Evolutionary conservation across 2,888 invertebrate genomes (phyloP).

Genomic region (Chaetogeoica ovagalla): DNA sequence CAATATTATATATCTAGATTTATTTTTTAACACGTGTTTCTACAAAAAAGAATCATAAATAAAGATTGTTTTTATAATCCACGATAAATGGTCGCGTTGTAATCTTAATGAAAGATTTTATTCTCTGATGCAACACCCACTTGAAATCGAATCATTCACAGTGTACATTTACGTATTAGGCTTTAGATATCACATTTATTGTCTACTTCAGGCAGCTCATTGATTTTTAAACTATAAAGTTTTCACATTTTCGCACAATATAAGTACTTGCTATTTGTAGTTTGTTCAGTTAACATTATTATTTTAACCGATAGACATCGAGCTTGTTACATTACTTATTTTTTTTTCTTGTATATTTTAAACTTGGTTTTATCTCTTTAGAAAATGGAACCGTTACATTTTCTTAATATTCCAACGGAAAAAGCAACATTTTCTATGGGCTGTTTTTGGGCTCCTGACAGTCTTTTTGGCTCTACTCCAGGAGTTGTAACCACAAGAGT

Average conservation of each 20-base stretch:
- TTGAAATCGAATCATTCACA: constrained; percentile 15
- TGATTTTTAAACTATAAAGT: background rate
- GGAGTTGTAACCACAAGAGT: constrained; percentile 88
- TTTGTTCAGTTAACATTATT: background rate
- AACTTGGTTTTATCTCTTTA: constrained; percentile 12
- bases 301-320: background rate
- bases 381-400: constrained; percentile 63
- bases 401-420: constrained; percentile 68
- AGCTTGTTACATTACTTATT: background rate
- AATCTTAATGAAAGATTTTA: constrained; percentile 15
- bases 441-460: constrained; percentile 91
- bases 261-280: background rate
- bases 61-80: constrained; percentile 2
- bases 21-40: background rate
- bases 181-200: background rate
- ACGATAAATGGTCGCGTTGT: background rate
- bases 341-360: background rate
- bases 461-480: constrained; percentile 73
- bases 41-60: background rate
- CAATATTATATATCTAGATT: background rate
- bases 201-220: background rate
- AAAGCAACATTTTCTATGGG: constrained; percentile 91
- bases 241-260: constrained; percentile 10
- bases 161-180: background rate
- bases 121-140: constrained; percentile 24